Conservation (phyloP, 2,113 vertebrate genomes). For the Riparia riparia region DNA sequence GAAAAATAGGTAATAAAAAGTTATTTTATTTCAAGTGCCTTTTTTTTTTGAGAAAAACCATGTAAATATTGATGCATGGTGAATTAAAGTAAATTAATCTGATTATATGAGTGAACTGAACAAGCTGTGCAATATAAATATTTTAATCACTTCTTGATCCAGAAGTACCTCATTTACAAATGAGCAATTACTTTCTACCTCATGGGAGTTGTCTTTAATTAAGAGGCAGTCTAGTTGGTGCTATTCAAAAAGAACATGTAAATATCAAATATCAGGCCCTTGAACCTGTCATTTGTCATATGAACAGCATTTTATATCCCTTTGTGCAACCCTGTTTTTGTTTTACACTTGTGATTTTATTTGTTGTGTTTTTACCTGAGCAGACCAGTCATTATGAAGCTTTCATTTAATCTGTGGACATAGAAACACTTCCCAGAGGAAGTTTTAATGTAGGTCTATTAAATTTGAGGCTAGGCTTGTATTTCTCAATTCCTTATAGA, state of each 20-base stretch:
- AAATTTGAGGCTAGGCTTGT: neutral
- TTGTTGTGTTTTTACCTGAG: neutral
- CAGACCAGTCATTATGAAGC: neutral
- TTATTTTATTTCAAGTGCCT: constrained; percentile 74
- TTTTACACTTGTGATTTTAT: neutral
- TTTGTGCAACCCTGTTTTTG: neutral
- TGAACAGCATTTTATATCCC: neutral
- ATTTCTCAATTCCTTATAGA: neutral
- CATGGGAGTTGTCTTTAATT: constrained; percentile 82
- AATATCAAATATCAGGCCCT: constrained; percentile 73
- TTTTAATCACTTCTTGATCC: constrained; percentile 90
- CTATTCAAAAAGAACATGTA: constrained; percentile 73
- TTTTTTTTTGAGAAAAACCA: constrained; percentile 60
- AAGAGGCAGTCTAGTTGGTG: constrained; percentile 69
- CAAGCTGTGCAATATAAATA: constrained; percentile 89
- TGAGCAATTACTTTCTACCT: constrained; percentile 88
- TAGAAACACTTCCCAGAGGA: neutral
- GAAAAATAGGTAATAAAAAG: constrained; percentile 53
- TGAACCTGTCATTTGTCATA: constrained; percentile 62
- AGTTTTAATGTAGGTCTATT: neutral
- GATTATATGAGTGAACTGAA: constrained; percentile 81
- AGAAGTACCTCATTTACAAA: constrained; percentile 88
- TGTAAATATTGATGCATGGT: constrained; percentile 73
- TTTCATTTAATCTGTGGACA: neutral
- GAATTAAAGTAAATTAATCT: constrained; percentile 84